A percentile compares a stretch with the other conserved stretches of the same genome.
Evolutionary conservation across 2,888 invertebrate genomes (phyloP).

Genomic region (Hypercompe scribonia): DNA sequence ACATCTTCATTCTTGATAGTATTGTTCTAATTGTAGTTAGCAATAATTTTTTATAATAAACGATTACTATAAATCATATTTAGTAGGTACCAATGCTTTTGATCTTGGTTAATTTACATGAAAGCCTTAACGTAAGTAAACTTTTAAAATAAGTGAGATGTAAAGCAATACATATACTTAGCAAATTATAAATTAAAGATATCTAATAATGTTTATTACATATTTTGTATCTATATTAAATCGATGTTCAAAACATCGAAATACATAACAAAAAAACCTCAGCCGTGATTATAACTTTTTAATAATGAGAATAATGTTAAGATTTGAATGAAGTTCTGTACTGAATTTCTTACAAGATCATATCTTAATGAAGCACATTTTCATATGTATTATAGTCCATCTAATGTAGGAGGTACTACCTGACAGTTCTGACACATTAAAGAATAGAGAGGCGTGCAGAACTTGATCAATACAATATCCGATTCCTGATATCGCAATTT

Average conservation of each 20-base stretch:
- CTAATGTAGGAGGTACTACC: too few relatives aligned
- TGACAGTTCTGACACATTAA: too few relatives aligned
- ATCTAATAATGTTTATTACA: neutral
- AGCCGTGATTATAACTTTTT: neutral
- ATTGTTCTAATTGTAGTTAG: slow-evolving; percentile 3
- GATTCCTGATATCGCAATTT: too few relatives aligned
- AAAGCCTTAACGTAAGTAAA: neutral
- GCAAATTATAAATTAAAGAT: slow-evolving; percentile 3
- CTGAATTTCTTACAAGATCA: neutral
- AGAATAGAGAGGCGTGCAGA: too few relatives aligned
- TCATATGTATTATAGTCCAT: neutral
- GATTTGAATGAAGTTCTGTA: neutral
- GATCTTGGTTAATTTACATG: neutral
- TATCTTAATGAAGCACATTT: neutral
- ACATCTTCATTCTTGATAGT: slow-evolving; percentile 2
- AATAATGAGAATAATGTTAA: neutral
- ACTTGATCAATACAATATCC: too few relatives aligned
- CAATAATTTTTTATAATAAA: slow-evolving; percentile 2
- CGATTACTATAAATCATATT: neutral
- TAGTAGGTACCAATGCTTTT: neutral
- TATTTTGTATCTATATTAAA: slow-evolving; percentile 3
- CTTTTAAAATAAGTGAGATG: slow-evolving; percentile 7
- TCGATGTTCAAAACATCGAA: slow-evolving; percentile 1
- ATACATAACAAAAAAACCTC: neutral
- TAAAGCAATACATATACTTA: slow-evolving; percentile 18